A percentile compares a stretch with the other conserved stretches of the same genome.
phyloP scores from a whole-genome alignment of 2,888 invertebrate species.

The Leucozona laternaria region DNA sequence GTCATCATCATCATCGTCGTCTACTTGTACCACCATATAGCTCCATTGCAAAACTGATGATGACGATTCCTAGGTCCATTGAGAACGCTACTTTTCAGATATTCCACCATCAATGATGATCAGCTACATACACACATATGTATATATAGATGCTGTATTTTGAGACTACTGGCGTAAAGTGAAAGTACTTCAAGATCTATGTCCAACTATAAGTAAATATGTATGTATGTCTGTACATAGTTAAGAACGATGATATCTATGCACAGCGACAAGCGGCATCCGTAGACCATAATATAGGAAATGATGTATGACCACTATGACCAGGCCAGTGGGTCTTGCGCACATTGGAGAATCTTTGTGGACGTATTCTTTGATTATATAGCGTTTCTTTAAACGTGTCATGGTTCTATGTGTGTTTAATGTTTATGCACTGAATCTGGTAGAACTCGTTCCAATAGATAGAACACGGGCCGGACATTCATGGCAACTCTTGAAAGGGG shows the following conservation, averaged over 20 bases:
- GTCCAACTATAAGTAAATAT: constrained; percentile 19
- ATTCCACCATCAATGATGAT: background rate
- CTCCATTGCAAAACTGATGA: constrained; percentile 15
- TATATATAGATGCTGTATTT: background rate
- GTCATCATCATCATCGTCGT: constrained; percentile 22
- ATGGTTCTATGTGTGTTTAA: constrained; percentile 13
- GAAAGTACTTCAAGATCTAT: constrained; percentile 53
- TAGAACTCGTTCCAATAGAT: constrained; percentile 64
- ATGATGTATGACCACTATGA: constrained; percentile 72
- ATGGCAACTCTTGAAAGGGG: constrained; percentile 37
- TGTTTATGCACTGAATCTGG: constrained; percentile 68
- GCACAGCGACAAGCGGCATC: constrained; percentile 31
- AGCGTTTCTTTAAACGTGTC: constrained; percentile 20
- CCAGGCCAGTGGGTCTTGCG: constrained; percentile 71
- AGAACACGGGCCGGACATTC: constrained; percentile 46
- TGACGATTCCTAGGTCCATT: constrained; percentile 35
- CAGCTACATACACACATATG: no score
- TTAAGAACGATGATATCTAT: constrained; percentile 13
- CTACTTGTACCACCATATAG: background rate
- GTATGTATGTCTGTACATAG: no score
- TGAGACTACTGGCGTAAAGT: constrained; percentile 43
- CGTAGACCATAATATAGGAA: constrained; percentile 48
- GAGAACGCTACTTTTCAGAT: constrained; percentile 40
- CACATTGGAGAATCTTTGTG: constrained; percentile 27
- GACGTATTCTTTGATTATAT: constrained; percentile 27